phyloP scores from a whole-genome alignment of 2,797 vertebrate species.

The Scleropages formosus region DNA sequence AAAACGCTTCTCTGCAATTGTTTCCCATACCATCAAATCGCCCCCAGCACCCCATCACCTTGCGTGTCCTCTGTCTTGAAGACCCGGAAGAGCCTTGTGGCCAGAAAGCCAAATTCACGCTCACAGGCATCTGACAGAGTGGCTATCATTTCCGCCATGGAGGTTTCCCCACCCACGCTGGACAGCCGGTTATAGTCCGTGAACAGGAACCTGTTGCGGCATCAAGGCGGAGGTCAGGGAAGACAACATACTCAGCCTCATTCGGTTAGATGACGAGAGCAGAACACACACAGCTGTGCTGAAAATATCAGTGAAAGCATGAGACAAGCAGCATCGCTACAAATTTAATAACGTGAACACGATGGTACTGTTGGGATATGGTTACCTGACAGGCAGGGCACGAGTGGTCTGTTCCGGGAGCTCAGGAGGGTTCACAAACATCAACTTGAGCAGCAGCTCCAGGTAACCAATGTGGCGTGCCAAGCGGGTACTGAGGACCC shows the following conservation, averaged over 20 bases:
- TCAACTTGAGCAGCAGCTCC: conserved; percentile 87
- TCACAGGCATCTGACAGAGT: conserved; percentile 95
- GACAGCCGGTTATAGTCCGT: conserved; percentile 95
- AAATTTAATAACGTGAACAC: not conserved
- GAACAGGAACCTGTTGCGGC: conserved; percentile 82
- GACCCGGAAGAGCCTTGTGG: conserved; percentile 89
- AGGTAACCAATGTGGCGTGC: conserved; percentile 91
- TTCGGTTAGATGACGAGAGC: too few species aligned
- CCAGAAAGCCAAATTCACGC: conserved; percentile 94
- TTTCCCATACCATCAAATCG: not conserved
- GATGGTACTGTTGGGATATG: too few species aligned
- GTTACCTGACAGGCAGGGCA: conserved; percentile 89
- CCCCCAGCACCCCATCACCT: conserved; percentile 59
- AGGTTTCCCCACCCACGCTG: conserved; percentile 93
- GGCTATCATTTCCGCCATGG: conserved; percentile 97
- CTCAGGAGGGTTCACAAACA: conserved; percentile 96
- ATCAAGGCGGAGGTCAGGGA: not conserved
- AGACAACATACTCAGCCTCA: too few species aligned
- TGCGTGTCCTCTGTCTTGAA: conserved; percentile 92
- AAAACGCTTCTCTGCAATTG: too few species aligned
- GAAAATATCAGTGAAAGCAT: too few species aligned
- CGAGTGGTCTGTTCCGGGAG: conserved; percentile 93
- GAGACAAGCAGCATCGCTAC: not conserved
- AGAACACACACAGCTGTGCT: too few species aligned
- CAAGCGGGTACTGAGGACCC: conserved; percentile 85